Base-by-base conservation (phyloP, 1,140 invertebrate species). In the Papilio polyxenes region DNA sequence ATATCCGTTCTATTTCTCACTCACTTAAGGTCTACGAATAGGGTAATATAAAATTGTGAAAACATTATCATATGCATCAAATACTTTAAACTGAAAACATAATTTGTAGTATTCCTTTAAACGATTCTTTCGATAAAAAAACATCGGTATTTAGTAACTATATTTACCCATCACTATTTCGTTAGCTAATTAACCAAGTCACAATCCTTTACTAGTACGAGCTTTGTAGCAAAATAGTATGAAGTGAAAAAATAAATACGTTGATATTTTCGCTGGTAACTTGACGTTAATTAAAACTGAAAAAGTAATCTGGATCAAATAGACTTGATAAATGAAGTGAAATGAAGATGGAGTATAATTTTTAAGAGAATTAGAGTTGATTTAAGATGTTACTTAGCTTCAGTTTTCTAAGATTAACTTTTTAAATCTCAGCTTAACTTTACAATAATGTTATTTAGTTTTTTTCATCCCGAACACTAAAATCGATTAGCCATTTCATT, bases 201-300 rank as follows among this genome's bases (percentile, higher is more conserved):
- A 37, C 65, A 69, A 69, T 69, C 11, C 31, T 69, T 69, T 31
- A 10, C 23, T 69, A 69, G 10, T 69, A 23, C 31, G 65, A 13
- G 40, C 13, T 37, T 72, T 37, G 13, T 8, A 9, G 31, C 37
- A 17, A 72, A 72, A 72, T 72, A 17, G 13, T 11, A 17, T 13
- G 17, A 15, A 37, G 13, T 69, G 31, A 15, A 37, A 72, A 72
- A 72, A 40, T 72, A 17, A 15, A 13, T 15, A 40, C 31, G 11
- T 72, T 72, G 37, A 37, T 69, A 37, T 17, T 72, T 72, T 37
- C n/a, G 5, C 65, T 37, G 11, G 65, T 17, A 37, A 72, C 31
- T 72, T 72, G 23, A 15, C 65, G 65, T 72, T 72, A 72, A 72
- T 37, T 72, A 37, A 72, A 72, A 72, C 37, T 8, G 65, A 72